Conservation (phyloP, 1,140 invertebrate genomes). For the Drosophila truncata region DNA sequence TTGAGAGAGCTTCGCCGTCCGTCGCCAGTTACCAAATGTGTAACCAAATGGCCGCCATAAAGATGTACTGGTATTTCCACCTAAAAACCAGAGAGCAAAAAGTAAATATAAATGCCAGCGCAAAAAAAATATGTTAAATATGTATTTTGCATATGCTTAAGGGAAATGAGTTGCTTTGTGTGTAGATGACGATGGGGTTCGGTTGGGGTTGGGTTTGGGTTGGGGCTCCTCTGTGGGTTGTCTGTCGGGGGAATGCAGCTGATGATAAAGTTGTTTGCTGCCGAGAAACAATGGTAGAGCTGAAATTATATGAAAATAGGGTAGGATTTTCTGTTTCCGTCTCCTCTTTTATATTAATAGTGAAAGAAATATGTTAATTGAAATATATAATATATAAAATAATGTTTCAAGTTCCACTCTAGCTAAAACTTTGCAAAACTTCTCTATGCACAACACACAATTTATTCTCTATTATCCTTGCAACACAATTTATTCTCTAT, state of each 20-base stretch:
- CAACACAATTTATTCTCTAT: background rate
- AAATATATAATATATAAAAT: background rate
- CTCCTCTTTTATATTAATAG: background rate
- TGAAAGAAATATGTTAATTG: background rate
- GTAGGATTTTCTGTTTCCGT: background rate
- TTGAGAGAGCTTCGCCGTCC: conserved; percentile 34
- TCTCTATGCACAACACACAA: background rate
- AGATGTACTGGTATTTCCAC: conserved; percentile 38
- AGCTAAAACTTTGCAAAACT: background rate
- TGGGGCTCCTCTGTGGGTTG: background rate
- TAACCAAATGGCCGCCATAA: conserved; percentile 72
- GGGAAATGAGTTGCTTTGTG: conserved; percentile 52
- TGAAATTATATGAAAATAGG: conserved; percentile 12
- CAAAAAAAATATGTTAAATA: conserved; percentile 62
- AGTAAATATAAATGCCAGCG: conserved; percentile 44
- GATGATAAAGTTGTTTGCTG: conserved; percentile 11
- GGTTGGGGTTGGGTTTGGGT: background rate
- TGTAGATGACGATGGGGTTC: conserved; percentile 12
- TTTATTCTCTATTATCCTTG: background rate
- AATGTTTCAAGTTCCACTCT: background rate
- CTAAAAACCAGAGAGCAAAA: conserved; percentile 36
- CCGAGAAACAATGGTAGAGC: background rate
- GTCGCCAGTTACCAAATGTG: conserved; percentile 56
- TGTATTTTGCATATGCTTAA: conserved; percentile 54
- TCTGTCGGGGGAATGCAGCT: conserved; percentile 11